Base-by-base conservation (phyloP, 2,113 vertebrate species). In the Datnioides undecimradiatus region DNA sequence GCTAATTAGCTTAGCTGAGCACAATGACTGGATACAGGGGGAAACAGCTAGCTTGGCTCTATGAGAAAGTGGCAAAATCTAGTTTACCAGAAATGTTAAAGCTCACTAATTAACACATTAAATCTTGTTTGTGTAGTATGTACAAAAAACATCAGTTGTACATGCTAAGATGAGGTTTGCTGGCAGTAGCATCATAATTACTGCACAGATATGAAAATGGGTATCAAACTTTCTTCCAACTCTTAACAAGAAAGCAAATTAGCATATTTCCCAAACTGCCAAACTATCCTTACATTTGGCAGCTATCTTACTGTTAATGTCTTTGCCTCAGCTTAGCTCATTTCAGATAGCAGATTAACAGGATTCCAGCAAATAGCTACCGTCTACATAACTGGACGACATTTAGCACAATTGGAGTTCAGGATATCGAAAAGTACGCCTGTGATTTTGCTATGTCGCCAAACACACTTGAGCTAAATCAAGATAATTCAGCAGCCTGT, bases 401-500 rank as follows among this genome's bases (percentile, higher is more conserved):
- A 57, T 34, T 11, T 17, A 14, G 8, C 13, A 48, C 7, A 5
- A 51, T 3, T 59, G 13, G 76, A 46, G 29, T 33, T 23, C 13
- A 64, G 17, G 23, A 25, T 5, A 17, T 49, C 12, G 41, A 65
- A 78, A 79, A 45, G 13, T 10, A 49, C 0, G 2, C n/a, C n/a
- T 49, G 23, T 65, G 25, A 48, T 52, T 73, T 64, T 76, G 8
- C 38, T 9, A 23, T 69, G 27, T 4, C 71, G 65, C 19, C 25
- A 49, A 63, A 64, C 41, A 29, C 54, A 66, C 48, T 65, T 25
- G 33, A 76, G 38, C 43, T 38, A 60, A 51, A 87, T 72, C 25
- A 34, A 51, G 76, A 85, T 79, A 62, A 73, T 58, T 84, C 38
- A 36, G 48, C 70, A 23, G 51, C 68, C 34, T 72, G 36, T 73